Evolutionary conservation across 2,113 vertebrate genomes (phyloP), one percentile per base, ranked within the genome.

Genomic region (Euleptes europaea): DNA sequence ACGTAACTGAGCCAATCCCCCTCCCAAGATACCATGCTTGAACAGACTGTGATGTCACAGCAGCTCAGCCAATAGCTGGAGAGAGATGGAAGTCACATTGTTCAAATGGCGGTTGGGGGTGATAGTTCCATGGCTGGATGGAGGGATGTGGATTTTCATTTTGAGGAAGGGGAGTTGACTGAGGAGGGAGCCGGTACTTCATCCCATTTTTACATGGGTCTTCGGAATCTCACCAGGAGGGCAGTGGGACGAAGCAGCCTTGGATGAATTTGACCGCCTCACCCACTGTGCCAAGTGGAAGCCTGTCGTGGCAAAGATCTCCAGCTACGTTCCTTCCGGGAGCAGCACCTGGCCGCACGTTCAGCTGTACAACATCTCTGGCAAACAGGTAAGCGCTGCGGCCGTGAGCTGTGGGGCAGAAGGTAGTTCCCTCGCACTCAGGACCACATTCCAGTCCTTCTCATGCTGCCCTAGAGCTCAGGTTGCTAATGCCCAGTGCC

Each of bases 221-320:
- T n/a, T 0, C 15, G 17, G 5, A 0, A 12, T 60, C 3, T 7
- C n/a, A 0, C 0, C 84, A 98, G 98, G 96, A 15, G 94, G 88
- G 0, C 14, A 42, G 0, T 99, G 98, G 98, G 95, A 95, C 0
- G 97, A 97, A 14, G 96, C 81, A 0, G 97, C 98, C 1, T 86
- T 98, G 93, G 96, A 98, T 3, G 95, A 95, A 14, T 99, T 99
- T 60, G 97, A 98, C 0, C 91, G 60, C 5, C 95, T 99, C 40
- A 96, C 97, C 0, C 89, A 95, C 82, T 99, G 98, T 8, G 97
- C 98, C 0, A 81, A 82, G 7, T 98, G 98, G 98, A 96, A 95
- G 11, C 97, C 97, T 0, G 92, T 99, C 51, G 88, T 97, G 77
- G 98, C 98, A 12, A 98, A 96, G 86, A 95, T 99, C 73, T 97